Conservation (phyloP, 2,113 vertebrate species). For the Gorsachius goisagi region DNA sequence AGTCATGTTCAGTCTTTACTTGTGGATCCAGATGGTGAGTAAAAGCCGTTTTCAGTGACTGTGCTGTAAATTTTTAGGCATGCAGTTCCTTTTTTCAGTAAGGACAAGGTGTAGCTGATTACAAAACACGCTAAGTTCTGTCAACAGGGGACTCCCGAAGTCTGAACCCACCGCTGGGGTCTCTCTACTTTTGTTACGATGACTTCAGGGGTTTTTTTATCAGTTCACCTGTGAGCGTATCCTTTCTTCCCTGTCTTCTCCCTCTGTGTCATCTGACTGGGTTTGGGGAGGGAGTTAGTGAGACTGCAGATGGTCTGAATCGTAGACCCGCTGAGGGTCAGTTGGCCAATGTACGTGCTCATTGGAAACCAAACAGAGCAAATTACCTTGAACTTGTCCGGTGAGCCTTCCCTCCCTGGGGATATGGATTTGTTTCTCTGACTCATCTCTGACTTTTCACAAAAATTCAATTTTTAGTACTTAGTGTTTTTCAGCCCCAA, state of each 20-base stretch:
- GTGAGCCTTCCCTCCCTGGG: neutral
- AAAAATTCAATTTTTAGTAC: neutral
- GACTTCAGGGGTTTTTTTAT: neutral
- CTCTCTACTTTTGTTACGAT: neutral
- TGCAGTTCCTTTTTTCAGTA: neutral
- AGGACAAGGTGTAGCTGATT: neutral
- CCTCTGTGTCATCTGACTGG: neutral
- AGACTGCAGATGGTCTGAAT: neutral
- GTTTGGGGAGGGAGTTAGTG: neutral
- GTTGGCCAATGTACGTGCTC: fast-evolving
- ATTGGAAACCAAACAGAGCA: neutral
- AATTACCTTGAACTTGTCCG: neutral
- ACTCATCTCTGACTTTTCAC: neutral
- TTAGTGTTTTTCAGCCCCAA: neutral
- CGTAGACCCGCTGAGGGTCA: neutral
- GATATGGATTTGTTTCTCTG: neutral
- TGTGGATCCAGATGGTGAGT: neutral
- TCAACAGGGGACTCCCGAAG: neutral
- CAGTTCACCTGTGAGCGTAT: neutral
- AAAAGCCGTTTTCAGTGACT: neutral
- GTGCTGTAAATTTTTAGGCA: neutral
- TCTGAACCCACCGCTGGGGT: neutral
- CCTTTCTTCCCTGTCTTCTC: neutral
- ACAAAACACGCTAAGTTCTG: fast-evolving
- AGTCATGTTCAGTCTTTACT: neutral